Percentiles rank a stretch among this genome's conserved stretches.
phyloP scores from a whole-genome alignment of 1,140 invertebrate genomes.

The Drosophila nannoptera region DNA sequence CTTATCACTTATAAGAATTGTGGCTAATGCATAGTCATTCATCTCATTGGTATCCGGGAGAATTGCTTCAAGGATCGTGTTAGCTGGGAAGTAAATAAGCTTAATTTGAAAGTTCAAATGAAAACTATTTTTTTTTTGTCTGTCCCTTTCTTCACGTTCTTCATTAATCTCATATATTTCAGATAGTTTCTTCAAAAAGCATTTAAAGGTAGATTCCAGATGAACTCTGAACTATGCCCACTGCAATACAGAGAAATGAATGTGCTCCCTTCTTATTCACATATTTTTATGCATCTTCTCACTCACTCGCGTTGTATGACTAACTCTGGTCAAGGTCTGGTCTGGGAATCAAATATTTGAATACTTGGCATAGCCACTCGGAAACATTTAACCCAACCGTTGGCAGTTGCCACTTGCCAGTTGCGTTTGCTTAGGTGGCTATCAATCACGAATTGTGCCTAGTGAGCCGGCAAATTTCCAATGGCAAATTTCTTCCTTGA shows the following conservation, averaged over 20 bases:
- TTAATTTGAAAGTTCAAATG: too few species aligned
- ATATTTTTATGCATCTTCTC: conserved; percentile 14
- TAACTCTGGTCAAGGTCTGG: conserved; percentile 35
- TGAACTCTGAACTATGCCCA: too few species aligned
- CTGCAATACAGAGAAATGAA: neutral
- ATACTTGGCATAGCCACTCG: conserved; percentile 27
- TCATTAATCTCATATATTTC: too few species aligned
- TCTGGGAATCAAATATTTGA: conserved; percentile 29
- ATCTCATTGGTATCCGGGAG: too few species aligned
- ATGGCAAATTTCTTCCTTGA: conserved; percentile 13
- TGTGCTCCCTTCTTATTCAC: conserved; percentile 4
- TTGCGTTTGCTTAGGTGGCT: conserved; percentile 42
- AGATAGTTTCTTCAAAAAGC: too few species aligned
- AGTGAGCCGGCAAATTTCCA: conserved; percentile 41
- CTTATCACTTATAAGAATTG: too few species aligned
- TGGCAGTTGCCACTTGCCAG: conserved; percentile 33
- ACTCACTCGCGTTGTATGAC: conserved; percentile 31
- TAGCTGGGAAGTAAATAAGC: too few species aligned
- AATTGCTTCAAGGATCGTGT: too few species aligned
- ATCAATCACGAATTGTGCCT: conserved; percentile 65
- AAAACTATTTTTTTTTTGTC: too few species aligned
- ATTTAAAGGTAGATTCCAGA: neutral
- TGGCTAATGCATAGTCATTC: too few species aligned
- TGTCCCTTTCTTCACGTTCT: too few species aligned
- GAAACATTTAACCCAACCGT: conserved; percentile 56